A percentile compares a stretch with the other conserved stretches of the same genome.
phyloP scores from a whole-genome alignment of 2,113 vertebrate genomes.

The Gadus macrocephalus region DNA sequence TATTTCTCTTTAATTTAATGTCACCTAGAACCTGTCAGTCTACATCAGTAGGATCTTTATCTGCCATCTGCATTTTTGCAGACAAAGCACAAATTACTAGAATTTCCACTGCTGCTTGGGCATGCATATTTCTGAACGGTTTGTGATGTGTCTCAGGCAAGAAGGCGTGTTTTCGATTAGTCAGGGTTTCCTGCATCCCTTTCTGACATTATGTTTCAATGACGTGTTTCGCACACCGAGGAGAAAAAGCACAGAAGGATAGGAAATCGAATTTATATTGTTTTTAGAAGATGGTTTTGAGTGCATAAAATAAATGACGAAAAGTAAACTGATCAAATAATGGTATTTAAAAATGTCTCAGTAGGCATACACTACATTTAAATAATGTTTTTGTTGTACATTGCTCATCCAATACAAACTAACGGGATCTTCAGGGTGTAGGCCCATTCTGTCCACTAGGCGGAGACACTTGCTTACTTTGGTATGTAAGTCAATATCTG shows the following conservation, averaged over 20 bases:
- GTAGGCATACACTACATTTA: too few species aligned
- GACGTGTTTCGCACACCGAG: too few species aligned
- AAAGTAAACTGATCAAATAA: too few species aligned
- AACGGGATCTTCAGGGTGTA: too few species aligned
- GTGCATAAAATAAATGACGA: too few species aligned
- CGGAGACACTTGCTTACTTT: slow-evolving; percentile 25
- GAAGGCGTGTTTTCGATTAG: not conserved
- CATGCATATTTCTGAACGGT: not conserved
- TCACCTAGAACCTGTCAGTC: not conserved
- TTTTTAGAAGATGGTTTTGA: too few species aligned
- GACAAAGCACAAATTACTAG: not conserved
- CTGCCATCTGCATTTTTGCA: not conserved
- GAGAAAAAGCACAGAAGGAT: too few species aligned
- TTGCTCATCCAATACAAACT: too few species aligned
- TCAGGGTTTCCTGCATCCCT: not conserved
- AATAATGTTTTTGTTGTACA: too few species aligned
- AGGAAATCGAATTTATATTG: too few species aligned
- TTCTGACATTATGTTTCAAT: not conserved
- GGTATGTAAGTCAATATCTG: not conserved
- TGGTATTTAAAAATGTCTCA: too few species aligned
- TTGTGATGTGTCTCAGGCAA: not conserved
- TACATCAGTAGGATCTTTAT: not conserved
- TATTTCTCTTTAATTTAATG: not conserved
- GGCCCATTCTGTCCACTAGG: slow-evolving; percentile 25
- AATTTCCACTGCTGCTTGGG: not conserved